A percentile compares a stretch with the other conserved stretches of the same genome.
phyloP scores from a whole-genome alignment of 1,140 invertebrate species.

The Dinothrombium tinctorium region DNA sequence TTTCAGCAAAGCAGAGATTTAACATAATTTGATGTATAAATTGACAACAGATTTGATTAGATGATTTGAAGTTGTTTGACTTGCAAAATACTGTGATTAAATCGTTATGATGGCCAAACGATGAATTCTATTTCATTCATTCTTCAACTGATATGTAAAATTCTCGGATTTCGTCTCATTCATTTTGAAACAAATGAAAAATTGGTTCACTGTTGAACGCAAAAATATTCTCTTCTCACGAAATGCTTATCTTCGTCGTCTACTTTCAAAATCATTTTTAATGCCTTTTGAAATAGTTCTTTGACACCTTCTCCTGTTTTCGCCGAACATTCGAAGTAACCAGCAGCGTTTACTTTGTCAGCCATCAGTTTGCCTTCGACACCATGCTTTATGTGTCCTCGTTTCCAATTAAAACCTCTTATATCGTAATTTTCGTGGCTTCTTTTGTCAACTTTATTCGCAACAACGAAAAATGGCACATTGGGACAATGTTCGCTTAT shows the following conservation, averaged over 20 bases:
- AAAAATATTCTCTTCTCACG: too few relatives aligned
- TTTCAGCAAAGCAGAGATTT: too few relatives aligned
- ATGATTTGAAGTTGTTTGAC: too few relatives aligned
- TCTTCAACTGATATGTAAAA: too few relatives aligned
- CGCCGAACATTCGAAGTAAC: constrained; percentile 87
- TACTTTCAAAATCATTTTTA: constrained; percentile 26
- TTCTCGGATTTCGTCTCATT: too few relatives aligned
- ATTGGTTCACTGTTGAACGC: too few relatives aligned
- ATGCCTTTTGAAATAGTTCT: constrained; percentile 59
- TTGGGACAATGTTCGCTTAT: constrained; percentile 32
- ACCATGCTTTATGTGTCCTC: constrained; percentile 29
- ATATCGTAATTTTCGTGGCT: constrained; percentile 28
- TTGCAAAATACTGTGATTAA: too few relatives aligned
- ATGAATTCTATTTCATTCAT: too few relatives aligned
- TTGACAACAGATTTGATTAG: too few relatives aligned
- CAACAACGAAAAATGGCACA: constrained; percentile 32
- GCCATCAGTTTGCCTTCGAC: constrained; percentile 83
- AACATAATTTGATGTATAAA: too few relatives aligned
- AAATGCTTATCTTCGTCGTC: not conserved
- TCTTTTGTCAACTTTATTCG: constrained; percentile 46
- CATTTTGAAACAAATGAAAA: too few relatives aligned
- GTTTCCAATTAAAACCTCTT: constrained; percentile 32
- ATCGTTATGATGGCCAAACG: too few relatives aligned
- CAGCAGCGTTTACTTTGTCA: constrained; percentile 88
- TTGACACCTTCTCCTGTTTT: constrained; percentile 89